Conservation (phyloP, 2,113 vertebrate species). For the Pseudolaguvia tuberculata region DNA sequence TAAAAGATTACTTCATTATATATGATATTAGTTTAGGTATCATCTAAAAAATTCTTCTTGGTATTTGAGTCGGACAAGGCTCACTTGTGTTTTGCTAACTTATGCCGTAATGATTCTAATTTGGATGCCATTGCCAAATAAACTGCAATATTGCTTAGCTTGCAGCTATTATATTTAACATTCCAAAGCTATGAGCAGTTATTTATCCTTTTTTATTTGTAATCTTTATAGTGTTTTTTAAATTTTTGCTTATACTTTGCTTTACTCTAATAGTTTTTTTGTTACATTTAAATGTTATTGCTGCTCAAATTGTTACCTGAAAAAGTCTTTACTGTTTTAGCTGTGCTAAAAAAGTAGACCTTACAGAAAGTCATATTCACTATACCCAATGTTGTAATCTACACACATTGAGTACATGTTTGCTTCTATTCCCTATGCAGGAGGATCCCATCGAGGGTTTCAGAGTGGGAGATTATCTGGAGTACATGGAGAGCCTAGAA, state of each 20-base stretch:
- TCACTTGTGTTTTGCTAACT: constrained; percentile 23
- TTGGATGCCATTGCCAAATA: constrained; percentile 33
- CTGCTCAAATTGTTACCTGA: neutral
- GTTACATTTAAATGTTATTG: neutral
- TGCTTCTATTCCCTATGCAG: constrained; percentile 60
- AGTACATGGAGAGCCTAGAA: constrained; percentile 84
- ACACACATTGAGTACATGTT: neutral
- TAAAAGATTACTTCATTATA: neutral
- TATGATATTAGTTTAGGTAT: neutral
- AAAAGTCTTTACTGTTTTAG: neutral
- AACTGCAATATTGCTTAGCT: constrained; percentile 3
- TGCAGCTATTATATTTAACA: constrained; percentile 36
- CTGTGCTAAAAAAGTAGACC: neutral
- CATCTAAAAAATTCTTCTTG: neutral
- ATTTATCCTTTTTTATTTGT: constrained; percentile 36
- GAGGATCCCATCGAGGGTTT: constrained; percentile 88
- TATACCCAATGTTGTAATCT: neutral
- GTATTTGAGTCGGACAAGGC: constrained; percentile 3
- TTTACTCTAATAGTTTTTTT: neutral
- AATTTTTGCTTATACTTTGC: no score
- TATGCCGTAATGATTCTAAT: constrained; percentile 23
- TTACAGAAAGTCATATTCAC: neutral
- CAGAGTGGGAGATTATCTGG: constrained; percentile 78
- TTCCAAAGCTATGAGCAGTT: constrained; percentile 19
- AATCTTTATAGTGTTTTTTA: neutral